Conservation (phyloP, 2,797 vertebrate genomes). For the Buceros bicornis region DNA sequence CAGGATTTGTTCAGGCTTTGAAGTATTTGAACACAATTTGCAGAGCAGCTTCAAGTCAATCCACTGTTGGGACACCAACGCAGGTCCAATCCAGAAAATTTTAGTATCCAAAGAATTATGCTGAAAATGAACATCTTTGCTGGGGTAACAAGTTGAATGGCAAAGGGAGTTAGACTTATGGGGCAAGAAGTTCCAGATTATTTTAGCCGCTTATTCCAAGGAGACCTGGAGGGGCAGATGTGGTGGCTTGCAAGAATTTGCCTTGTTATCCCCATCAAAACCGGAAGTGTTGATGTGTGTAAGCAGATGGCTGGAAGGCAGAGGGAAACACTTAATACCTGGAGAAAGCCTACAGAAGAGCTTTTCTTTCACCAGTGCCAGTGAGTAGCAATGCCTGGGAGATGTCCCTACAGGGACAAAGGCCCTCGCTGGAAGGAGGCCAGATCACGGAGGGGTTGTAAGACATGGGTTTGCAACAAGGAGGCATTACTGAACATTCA, state of each 20-base stretch:
- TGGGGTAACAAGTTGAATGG: not conserved
- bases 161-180: rapidly evolving
- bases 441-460: not conserved
- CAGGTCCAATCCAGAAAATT: too few species aligned
- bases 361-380: not conserved
- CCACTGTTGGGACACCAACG: not conserved
- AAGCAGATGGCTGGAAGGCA: not conserved
- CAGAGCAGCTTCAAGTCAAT: not conserved
- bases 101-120: not conserved
- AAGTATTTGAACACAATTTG: not conserved
- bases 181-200: not conserved
- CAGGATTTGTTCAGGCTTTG: not conserved
- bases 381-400: not conserved
- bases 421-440: not conserved
- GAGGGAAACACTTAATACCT: not conserved
- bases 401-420: not conserved
- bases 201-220: not conserved
- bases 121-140: not conserved
- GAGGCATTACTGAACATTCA: rapidly evolving
- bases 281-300: not conserved
- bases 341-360: not conserved
- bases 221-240: not conserved
- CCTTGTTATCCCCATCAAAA: not conserved
- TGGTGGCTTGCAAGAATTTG: not conserved
- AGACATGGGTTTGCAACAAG: rapidly evolving